Conservation (phyloP, 1,140 invertebrate genomes). For the Drosophila malerkotliana region DNA sequence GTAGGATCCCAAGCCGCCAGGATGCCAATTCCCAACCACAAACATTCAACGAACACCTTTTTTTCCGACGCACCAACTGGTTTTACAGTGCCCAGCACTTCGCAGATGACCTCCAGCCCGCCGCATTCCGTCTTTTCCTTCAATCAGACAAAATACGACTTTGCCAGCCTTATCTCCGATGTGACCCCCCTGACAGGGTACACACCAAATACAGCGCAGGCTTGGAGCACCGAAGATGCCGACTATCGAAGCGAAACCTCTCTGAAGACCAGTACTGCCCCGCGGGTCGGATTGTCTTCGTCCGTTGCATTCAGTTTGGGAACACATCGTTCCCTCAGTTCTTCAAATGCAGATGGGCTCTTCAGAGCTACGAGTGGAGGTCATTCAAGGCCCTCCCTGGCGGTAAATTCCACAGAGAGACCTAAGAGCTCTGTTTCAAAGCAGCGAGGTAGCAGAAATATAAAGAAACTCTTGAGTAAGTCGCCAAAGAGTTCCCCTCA, state of each 20-base stretch:
- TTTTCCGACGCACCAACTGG: background rate
- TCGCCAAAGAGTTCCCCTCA: background rate
- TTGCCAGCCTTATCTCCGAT: conserved; percentile 3
- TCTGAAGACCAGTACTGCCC: background rate
- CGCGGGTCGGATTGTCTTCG: background rate
- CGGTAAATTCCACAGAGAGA: no score
- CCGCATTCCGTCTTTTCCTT: background rate
- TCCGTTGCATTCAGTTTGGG: no score
- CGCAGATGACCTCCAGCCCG: conserved; percentile 1
- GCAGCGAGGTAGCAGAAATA: background rate
- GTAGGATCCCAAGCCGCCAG: background rate
- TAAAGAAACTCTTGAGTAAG: background rate
- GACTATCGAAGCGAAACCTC: background rate
- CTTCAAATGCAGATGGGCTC: background rate
- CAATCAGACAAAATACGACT: conserved; percentile 7
- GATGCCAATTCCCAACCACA: conserved; percentile 3
- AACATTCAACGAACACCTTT: conserved; percentile 19
- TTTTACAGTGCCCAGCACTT: conserved; percentile 4
- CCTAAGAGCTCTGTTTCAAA: background rate
- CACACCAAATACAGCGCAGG: background rate
- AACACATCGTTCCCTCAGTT: background rate
- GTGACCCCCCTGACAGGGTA: conserved; percentile 24
- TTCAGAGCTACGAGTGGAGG: background rate
- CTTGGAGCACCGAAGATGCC: background rate
- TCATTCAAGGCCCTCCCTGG: background rate